These are phyloP conservation scores for Micrastur ruficollis DNA, from an alignment of 2,797 vertebrate species.

Conservation along the genomic window DNA sequence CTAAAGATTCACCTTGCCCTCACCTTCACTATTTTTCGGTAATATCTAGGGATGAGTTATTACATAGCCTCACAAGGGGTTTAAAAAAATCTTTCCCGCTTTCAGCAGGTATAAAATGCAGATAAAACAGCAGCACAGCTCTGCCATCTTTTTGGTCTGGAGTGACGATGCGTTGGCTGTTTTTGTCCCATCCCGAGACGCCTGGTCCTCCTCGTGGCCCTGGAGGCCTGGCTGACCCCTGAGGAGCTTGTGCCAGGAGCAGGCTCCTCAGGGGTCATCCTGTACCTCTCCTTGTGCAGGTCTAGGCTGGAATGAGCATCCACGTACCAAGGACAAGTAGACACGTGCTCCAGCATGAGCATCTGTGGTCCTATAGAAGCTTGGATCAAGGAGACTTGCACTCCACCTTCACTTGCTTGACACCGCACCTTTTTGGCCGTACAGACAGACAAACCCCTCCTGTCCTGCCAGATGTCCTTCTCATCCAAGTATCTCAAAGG, in stretches of 20 bases:
- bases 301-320: neutral
- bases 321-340: neutral
- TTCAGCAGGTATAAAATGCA: neutral
- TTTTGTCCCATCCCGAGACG: neutral
- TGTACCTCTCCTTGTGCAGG: neutral
- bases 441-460: neutral
- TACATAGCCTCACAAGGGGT: neutral
- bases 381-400: neutral
- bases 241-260: neutral
- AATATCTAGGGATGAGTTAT: neutral
- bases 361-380: neutral
- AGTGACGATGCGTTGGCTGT: neutral
- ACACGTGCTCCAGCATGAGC: neutral
- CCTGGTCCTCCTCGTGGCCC: neutral
- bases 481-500: neutral
- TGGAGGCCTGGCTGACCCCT: neutral
- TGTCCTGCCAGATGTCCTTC: neutral
- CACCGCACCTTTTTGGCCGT: neutral
- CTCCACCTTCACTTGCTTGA: neutral
- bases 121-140: neutral
- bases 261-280: neutral
- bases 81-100: neutral
- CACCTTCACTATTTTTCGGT: neutral
- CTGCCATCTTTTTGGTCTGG: neutral
- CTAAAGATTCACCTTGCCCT: conserved; percentile 26